Percentiles rank a stretch among this genome's conserved stretches.
Evolutionary conservation across 2,888 invertebrate genomes (phyloP).

Genomic region (Seira musarum): DNA sequence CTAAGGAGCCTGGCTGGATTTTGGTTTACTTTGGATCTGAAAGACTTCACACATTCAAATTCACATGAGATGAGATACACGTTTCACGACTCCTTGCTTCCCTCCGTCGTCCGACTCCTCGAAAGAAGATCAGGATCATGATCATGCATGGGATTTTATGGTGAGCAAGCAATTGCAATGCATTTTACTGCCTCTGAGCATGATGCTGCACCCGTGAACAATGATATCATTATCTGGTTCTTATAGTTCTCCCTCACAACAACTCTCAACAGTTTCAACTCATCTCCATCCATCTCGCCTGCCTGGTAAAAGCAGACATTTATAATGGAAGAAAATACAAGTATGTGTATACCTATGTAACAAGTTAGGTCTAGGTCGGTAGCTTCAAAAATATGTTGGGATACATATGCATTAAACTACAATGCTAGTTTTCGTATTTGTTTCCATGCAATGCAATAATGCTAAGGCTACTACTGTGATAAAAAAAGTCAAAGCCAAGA

Average conservation of each 20-base stretch:
- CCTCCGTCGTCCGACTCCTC: not conserved
- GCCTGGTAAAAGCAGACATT: not conserved
- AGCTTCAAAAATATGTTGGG: not conserved
- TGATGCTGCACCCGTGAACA: not conserved
- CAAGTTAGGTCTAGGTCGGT: not conserved
- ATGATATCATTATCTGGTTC: not conserved
- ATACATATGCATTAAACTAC: not conserved
- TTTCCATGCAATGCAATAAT: not conserved
- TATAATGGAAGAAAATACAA: not conserved
- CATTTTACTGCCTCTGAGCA: no score
- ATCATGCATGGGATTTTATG: not conserved
- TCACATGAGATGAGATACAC: not conserved
- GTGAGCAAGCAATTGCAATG: not conserved
- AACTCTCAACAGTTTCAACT: not conserved
- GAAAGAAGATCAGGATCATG: no score
- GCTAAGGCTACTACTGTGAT: not conserved
- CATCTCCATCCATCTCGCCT: not conserved
- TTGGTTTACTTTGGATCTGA: no score
- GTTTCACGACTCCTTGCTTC: not conserved
- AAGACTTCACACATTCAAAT: constrained; percentile 48
- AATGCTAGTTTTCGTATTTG: not conserved
- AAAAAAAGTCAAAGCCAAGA: not conserved
- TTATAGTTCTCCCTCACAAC: no score
- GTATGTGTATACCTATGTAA: no score
- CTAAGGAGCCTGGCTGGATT: constrained; percentile 25